Percentiles rank a stretch among this genome's conserved stretches.
phyloP scores from a whole-genome alignment of 2,797 vertebrate genomes.

The Cryptoblepharus egeriae region DNA sequence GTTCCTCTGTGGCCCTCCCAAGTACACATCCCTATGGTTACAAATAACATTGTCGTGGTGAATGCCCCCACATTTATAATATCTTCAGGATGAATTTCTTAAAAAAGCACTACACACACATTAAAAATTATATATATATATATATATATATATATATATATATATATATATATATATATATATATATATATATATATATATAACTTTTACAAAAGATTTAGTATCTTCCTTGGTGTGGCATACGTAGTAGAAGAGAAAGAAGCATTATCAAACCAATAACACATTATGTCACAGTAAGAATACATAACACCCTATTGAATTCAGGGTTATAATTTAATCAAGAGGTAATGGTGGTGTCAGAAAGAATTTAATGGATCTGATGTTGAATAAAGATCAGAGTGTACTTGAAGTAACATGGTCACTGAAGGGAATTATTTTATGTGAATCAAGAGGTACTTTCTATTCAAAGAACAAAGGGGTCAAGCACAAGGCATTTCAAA shows the following conservation, averaged over 20 bases:
- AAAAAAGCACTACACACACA: too few relatives aligned
- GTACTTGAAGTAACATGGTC: conserved; percentile 5
- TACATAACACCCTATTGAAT: conserved; percentile 45
- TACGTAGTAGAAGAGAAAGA: conserved; percentile 46
- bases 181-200: not conserved
- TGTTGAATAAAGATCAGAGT: conserved; percentile 34
- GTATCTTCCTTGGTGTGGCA: conserved; percentile 7
- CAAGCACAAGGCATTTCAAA: not conserved
- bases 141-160: too few relatives aligned
- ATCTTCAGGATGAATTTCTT: too few relatives aligned
- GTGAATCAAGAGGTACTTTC: conserved; percentile 32
- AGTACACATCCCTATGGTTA: too few relatives aligned
- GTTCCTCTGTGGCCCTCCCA: too few relatives aligned
- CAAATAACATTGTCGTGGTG: too few relatives aligned
- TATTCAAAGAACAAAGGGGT: conserved; percentile 23
- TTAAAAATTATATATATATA: too few relatives aligned
- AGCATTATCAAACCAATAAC: conserved; percentile 36
- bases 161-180: too few relatives aligned
- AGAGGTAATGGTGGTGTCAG: conserved; percentile 25
- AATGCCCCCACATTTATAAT: too few relatives aligned
- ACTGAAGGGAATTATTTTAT: conserved; percentile 47
- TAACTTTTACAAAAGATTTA: conserved; percentile 28
- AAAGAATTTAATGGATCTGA: conserved; percentile 55
- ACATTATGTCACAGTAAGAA: conserved; percentile 31
- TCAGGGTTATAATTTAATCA: conserved; percentile 58